A percentile compares a stretch with the other conserved stretches of the same genome.
phyloP scores from a whole-genome alignment of 1,140 invertebrate genomes.

The Mizuhopecten yessoensis region DNA sequence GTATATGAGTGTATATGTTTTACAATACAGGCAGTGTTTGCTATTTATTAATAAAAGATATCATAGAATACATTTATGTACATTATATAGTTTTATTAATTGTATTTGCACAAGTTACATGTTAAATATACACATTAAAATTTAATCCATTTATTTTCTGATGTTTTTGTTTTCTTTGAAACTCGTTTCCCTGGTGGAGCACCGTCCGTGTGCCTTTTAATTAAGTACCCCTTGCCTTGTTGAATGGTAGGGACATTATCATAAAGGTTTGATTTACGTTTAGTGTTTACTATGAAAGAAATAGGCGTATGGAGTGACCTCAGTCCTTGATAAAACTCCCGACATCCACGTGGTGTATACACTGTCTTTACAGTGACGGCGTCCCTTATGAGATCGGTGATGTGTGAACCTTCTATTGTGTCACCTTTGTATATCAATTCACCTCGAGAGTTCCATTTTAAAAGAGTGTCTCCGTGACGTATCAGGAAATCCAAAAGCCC shows the following conservation, averaged over 20 bases:
- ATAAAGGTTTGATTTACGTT: neutral
- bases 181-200: slow-evolving; percentile 41
- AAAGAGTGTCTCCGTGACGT: neutral
- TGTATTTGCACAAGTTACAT: neutral
- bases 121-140: slow-evolving; percentile 49
- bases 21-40: too few species aligned
- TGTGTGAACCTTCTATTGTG: slow-evolving; percentile 37
- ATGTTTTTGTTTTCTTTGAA: slow-evolving; percentile 7
- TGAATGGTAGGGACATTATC: neutral
- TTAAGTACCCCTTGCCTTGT: neutral
- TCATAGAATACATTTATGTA: neutral
- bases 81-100: neutral
- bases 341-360: neutral
- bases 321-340: neutral
- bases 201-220: neutral
- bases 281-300: slow-evolving; percentile 33
- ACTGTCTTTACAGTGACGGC: neutral
- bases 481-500: slow-evolving; percentile 31
- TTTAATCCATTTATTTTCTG: slow-evolving; percentile 44
- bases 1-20: too few species aligned
- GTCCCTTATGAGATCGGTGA: slow-evolving; percentile 53
- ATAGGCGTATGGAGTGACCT: slow-evolving; percentile 39
- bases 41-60: neutral
- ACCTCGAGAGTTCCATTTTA: neutral
- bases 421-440: slow-evolving; percentile 42